Evolutionary conservation across 2,113 vertebrate species (phyloP).

Genomic region (Prietella phreatophila): DNA sequence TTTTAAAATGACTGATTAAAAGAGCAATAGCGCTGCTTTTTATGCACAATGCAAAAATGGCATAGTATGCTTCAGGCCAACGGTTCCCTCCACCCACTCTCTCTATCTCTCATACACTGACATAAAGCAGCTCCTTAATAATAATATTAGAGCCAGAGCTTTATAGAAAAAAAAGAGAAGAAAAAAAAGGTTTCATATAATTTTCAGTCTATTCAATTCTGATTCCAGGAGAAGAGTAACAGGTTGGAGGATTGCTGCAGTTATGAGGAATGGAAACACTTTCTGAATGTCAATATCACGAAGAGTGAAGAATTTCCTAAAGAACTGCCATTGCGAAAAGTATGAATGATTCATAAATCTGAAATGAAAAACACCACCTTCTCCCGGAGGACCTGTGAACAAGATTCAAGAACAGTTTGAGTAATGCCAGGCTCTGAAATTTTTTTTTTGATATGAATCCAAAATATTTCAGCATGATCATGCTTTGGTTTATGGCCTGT

Average conservation of each 20-base stretch:
- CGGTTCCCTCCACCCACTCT: slow-evolving; percentile 6
- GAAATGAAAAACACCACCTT: slow-evolving; percentile 54
- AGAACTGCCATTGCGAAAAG: slow-evolving; percentile 39
- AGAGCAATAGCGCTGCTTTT: slow-evolving; percentile 46
- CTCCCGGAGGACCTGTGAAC: slow-evolving; percentile 36
- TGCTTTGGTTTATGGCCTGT: slow-evolving; percentile 35
- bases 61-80: slow-evolving; percentile 41
- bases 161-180: slow-evolving; percentile 30
- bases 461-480: slow-evolving; percentile 24
- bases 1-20: slow-evolving; percentile 54
- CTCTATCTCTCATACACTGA: slow-evolving; percentile 3
- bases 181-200: slow-evolving; percentile 17
- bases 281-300: slow-evolving; percentile 50
- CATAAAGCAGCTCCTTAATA: slow-evolving; percentile 34
- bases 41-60: slow-evolving; percentile 41
- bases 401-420: slow-evolving; percentile 42
- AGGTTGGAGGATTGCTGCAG: slow-evolving; percentile 23
- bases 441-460: slow-evolving; percentile 28
- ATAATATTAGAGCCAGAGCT: slow-evolving; percentile 35
- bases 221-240: slow-evolving; percentile 35
- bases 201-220: slow-evolving; percentile 38
- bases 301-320: slow-evolving; percentile 41
- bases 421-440: slow-evolving; percentile 19
- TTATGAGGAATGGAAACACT: slow-evolving; percentile 43
- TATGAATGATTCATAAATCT: slow-evolving; percentile 55